Conservation (phyloP, 2,113 vertebrate genomes). For the Barnardius zonarius region DNA sequence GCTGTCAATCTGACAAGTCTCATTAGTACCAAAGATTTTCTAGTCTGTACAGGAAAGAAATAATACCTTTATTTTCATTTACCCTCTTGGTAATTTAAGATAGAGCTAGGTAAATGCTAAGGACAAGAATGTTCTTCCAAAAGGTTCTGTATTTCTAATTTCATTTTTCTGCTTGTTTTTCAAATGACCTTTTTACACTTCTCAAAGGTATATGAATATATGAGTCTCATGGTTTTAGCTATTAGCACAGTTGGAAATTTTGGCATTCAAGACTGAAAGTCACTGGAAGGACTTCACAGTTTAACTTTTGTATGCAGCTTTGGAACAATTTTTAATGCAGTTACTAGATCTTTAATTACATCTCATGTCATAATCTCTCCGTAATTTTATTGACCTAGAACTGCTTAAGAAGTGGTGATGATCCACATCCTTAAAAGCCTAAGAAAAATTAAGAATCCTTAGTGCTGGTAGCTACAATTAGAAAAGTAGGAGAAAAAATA, state of each 20-base stretch:
- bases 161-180: not conserved
- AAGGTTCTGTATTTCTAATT: not conserved
- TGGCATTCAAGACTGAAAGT: not conserved
- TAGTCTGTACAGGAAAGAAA: not conserved
- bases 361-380: not conserved
- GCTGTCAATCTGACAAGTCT: not conserved
- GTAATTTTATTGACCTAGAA: not conserved
- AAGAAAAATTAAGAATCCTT: not conserved
- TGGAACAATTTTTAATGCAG: not conserved
- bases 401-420: not conserved
- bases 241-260: not conserved
- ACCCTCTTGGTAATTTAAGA: not conserved
- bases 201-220: not conserved
- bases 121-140: not conserved
- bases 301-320: not conserved
- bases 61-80: not conserved
- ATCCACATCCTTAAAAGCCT: not conserved
- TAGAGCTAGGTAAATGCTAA: not conserved
- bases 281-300: not conserved
- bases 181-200: not conserved
- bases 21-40: not conserved
- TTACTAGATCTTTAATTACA: not conserved
- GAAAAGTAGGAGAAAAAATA: not conserved
- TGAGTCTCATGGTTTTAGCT: not conserved
- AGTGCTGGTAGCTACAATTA: rapidly evolving